A percentile compares a stretch with the other conserved stretches of the same genome.
Conservation (phyloP, 2,113 vertebrate species). For the Eurystomus gularis region DNA sequence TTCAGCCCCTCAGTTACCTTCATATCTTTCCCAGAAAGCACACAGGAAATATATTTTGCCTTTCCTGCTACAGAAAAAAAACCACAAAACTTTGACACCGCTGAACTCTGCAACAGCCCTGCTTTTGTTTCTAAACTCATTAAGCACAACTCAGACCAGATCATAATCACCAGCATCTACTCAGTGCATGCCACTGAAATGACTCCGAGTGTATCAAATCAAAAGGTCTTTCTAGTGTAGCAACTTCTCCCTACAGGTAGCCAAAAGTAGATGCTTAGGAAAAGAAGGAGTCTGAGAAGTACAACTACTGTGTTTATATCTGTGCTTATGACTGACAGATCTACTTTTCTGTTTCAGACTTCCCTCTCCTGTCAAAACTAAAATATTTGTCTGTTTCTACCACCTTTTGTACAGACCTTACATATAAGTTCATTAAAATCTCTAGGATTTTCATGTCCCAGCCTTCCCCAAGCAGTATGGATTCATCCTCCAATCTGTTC, state of each 20-base stretch:
- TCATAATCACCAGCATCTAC: background rate
- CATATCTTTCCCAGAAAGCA: background rate
- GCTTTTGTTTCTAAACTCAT: background rate
- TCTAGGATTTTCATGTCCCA: background rate
- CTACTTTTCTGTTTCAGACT: background rate
- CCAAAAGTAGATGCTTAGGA: background rate
- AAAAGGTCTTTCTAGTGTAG: background rate
- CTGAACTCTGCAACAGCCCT: background rate
- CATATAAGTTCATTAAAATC: background rate
- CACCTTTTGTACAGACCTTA: background rate
- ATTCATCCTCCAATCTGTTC: background rate
- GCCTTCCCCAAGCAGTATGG: background rate
- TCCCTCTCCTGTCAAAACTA: background rate
- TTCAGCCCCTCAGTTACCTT: background rate
- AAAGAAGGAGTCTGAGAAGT: background rate
- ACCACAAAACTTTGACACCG: accelerated
- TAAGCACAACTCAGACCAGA: background rate
- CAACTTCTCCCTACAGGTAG: background rate
- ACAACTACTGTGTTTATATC: background rate
- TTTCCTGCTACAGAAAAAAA: background rate
- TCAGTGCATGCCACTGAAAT: background rate
- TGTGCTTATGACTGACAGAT: background rate
- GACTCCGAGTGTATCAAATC: background rate
- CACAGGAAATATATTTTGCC: background rate
- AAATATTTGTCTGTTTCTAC: background rate